Percentiles rank a stretch among this genome's conserved stretches.
These are phyloP conservation scores for Griposia aprilina DNA, from an alignment of 2,888 invertebrate genomes.

Conservation along the genomic window DNA sequence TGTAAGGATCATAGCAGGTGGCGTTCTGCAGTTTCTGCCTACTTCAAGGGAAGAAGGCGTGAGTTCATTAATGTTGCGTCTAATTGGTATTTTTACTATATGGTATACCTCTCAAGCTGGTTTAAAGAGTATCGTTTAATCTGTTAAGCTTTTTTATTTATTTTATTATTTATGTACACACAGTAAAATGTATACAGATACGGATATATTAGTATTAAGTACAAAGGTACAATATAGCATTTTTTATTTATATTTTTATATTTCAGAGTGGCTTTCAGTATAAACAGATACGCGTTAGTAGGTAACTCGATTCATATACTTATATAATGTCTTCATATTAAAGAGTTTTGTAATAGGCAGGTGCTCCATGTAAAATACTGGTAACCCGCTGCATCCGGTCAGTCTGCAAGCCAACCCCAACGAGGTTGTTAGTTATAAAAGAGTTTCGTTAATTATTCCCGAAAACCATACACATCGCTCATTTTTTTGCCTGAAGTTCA, in stretches of 20 bases:
- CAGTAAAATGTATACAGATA: too few species aligned
- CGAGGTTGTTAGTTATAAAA: too few species aligned
- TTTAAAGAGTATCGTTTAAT: not conserved
- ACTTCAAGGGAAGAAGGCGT: not conserved
- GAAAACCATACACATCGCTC: not conserved
- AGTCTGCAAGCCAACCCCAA: too few species aligned
- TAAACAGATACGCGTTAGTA: too few species aligned
- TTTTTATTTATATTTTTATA: too few species aligned
- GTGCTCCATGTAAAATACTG: not conserved
- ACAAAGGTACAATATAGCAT: too few species aligned
- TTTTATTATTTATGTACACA: too few species aligned
- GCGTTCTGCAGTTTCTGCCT: not conserved
- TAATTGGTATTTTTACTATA: not conserved
- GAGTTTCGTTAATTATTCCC: not conserved
- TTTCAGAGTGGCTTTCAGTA: not conserved
- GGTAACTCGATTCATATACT: not conserved
- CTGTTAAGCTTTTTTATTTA: not conserved
- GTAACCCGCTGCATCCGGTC: not conserved
- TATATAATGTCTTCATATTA: not conserved
- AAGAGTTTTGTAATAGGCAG: not conserved
- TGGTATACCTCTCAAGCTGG: not conserved
- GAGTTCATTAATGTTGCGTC: not conserved
- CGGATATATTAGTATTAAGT: too few species aligned
- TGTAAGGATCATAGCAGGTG: too few species aligned
- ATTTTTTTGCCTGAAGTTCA: slow-evolving; percentile 15